Evolutionary conservation across 2,797 vertebrate genomes (phyloP), one percentile per base, ranked within the genome.

Genomic region (Poecilia picta): DNA sequence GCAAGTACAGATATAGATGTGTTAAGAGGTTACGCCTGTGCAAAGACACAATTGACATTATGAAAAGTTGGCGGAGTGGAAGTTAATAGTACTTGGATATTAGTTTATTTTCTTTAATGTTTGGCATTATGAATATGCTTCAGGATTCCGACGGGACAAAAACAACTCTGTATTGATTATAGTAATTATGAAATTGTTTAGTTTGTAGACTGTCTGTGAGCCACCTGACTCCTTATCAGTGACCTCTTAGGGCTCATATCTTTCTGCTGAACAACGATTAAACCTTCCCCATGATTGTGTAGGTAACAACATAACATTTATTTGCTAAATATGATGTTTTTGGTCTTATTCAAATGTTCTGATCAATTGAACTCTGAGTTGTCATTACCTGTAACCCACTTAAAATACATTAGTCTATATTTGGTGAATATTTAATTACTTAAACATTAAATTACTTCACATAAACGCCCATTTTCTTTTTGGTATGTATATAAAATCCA

Each of bases 21-120:
- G 33, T 68, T 77, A 25, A 77, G 57, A 84, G 57, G 83, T 85
- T 74, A 80, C 81, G 75, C 76, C 73, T 0, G 64, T 83, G 71
- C 36, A 62, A 36, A 2, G 62, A 23, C 28, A 41, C 73, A 47
- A 12, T 85, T 77, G 36, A 82, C 77, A 70, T 74, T 78, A 84
- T 33, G 46, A 15, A 20, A 0, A 51, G 36, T 72, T 45, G 57
- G 13, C 33, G 53, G 57, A 64, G 2, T 70, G 23, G 2, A 73
- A 25, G 62, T 80, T 23, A 62, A 6, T 68, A 33, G 16, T 43
- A 6, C 46, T 64, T 45, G 47, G 49, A 16, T 23, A 20, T 66
- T 39, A 0, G 18, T 66, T 10, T 20, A 66, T 68, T 68, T 41
- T 25, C 10, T 43, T 68, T 39, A 23, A 41, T 12, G 66, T 68